Evolutionary conservation across 2,797 vertebrate genomes (phyloP), one percentile per base, ranked within the genome.

Genomic region (Mus spretus): DNA sequence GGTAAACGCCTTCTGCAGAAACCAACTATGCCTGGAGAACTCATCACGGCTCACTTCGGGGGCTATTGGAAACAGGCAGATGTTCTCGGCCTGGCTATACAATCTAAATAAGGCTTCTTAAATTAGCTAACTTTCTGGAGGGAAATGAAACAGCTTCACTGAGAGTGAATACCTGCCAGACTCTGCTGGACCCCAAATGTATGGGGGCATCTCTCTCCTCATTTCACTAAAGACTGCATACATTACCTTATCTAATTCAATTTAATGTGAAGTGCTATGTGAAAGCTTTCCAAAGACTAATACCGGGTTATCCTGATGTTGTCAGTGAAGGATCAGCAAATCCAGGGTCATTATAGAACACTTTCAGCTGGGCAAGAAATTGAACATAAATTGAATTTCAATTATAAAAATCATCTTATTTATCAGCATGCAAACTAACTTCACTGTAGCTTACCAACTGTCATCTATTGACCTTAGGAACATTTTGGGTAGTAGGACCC

Each of bases 261-360:
- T 82, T 92, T 90, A 72, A 84, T 80, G 19, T 53, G 93, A 95
- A 95, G 55, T 59, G 78, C n/a, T 89, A 63, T 40, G 85, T 37
- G 57, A 95, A 96, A 96, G 61, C 50, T 90, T 97, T 96, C 77
- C 40, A 93, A 91, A 95, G 77, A 86, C 82, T 85, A 96, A 92
- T 88, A 28, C n/a, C 20, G 5, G 37, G 65, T 93, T 91, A 91
- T 95, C 84, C 40, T 96, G 40, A 61, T 6, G 8, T 26, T 91
- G 59, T 97, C 92, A 94, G 15, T 72, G 53, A 94, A 89, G 55
- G 50, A 92, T 93, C 40, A 92, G 81, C 55, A 93, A 93, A 95
- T 94, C 37, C 89, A 72, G 55, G 50, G 50, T 83, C 93, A 80
- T 91, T 90, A 92, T 72, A 44, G n/a, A 87, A 40, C 22, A 44